Evolutionary conservation across 2,797 vertebrate species (phyloP), one percentile per base, ranked within the genome.

Genomic region (Oophaga sylvatica): DNA sequence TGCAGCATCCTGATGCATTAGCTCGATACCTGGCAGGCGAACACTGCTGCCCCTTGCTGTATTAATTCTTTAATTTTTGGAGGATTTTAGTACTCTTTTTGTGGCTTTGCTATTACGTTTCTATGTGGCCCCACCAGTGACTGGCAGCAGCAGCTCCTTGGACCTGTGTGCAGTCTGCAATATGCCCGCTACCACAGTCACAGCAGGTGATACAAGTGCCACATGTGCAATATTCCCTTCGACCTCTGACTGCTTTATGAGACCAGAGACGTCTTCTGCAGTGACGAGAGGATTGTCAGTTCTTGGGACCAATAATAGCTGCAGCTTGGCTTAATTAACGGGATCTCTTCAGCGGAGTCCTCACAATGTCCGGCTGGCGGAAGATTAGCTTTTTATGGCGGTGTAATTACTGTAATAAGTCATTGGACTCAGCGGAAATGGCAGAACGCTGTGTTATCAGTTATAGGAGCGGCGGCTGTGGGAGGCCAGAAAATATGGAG

Each of bases 321-420:
- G 22, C 45, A 6, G 73, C 70, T 53, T 45, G 22, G 73, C 13
- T 56, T 76, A 53, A 76, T 76, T 53, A 76, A 41, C 17, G 0
- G 26, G 10, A 12, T 41, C 3, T 48, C 19, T 22, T 76, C 16
- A 53, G 73, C 73, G 26, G 73, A 53, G n/a, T 76, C 73, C 22
- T 76, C 73, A 76, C 73, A 76, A 76, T 53, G 15, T 76, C 45
- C 12, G 2, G 53, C 45, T 2, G n/a, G 45, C 41, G 20, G 20
- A 22, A n/a, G 71, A 75, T 22, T 31, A 6, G 3, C 16, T 41
- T 71, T 41, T 71, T 71, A 73, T 73, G 45, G 70, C 73, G 4
- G 15, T 56, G 12, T 76, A 76, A 76, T 76, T 76, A 53, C 45
- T 76, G 73, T 26, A 45, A 76, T 76, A 76, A 76, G 73, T 76